Evolutionary conservation across 1,140 invertebrate genomes (phyloP).

Genomic region (Mycetomoellerius zeteki): DNA sequence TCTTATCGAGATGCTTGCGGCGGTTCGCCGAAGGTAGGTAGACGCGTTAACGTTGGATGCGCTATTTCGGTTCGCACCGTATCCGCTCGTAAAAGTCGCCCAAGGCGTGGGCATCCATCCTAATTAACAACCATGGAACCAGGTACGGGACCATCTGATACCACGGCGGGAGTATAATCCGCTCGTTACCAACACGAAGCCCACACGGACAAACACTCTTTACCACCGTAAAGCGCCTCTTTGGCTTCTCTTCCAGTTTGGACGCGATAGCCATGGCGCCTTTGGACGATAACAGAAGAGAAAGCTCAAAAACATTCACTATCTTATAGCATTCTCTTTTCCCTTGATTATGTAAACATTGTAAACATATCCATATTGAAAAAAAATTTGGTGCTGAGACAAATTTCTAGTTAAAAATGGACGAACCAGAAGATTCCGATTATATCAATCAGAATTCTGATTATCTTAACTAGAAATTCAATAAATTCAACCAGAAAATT

Average conservation of each 20-base stretch:
- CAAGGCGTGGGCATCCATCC: slow-evolving; percentile 86
- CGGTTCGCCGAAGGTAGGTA: slow-evolving; percentile 76
- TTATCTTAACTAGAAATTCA: too few relatives aligned
- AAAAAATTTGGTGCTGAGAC: too few relatives aligned
- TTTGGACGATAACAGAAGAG: slow-evolving; percentile 51
- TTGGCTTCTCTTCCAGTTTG: slow-evolving; percentile 65
- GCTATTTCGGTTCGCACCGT: slow-evolving; percentile 83
- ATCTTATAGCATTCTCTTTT: background rate
- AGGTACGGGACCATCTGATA: slow-evolving; percentile 85
- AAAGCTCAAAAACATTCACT: slow-evolving; percentile 11
- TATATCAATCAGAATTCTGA: too few relatives aligned
- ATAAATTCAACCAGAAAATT: too few relatives aligned
- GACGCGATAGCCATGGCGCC: slow-evolving; percentile 74
- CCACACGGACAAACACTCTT: slow-evolving; percentile 78
- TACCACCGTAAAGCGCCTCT: slow-evolving; percentile 71
- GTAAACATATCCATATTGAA: background rate
- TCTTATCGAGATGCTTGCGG: slow-evolving; percentile 73
- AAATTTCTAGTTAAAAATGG: too few relatives aligned
- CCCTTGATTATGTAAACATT: background rate
- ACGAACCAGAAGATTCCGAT: too few relatives aligned
- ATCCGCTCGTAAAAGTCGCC: slow-evolving; percentile 86
- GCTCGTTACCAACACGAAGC: slow-evolving; percentile 85
- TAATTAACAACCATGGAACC: slow-evolving; percentile 86
- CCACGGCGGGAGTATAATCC: slow-evolving; percentile 82
- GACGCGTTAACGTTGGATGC: slow-evolving; percentile 77